phyloP scores from a whole-genome alignment of 2,888 invertebrate species.

The Temnothorax unifasciatus region DNA sequence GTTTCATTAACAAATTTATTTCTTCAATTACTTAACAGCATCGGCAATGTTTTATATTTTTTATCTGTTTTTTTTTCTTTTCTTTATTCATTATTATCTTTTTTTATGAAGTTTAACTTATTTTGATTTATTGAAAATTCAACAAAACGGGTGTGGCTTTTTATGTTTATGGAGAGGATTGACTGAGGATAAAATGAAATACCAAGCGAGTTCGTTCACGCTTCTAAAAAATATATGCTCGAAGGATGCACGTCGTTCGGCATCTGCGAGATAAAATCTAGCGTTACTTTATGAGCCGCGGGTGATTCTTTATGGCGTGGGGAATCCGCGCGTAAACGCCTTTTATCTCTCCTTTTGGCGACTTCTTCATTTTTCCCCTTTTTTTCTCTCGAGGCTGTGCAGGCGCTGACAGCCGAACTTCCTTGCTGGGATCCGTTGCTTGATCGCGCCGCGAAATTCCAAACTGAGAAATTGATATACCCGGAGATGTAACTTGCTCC shows the following conservation, averaged over 20 bases:
- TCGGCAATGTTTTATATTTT: not conserved
- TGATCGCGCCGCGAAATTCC: constrained; percentile 67
- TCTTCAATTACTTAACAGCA: not conserved
- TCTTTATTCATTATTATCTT: not conserved
- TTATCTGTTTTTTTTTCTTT: not conserved
- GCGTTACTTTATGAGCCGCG: constrained; percentile 86
- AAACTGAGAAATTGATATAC: constrained; percentile 71
- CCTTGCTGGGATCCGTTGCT: constrained; percentile 52
- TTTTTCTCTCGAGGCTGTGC: constrained; percentile 57
- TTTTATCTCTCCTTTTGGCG: constrained; percentile 53
- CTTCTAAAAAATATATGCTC: constrained; percentile 79
- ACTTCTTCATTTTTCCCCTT: constrained; percentile 60
- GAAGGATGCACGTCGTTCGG: constrained; percentile 78
- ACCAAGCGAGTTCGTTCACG: constrained; percentile 63
- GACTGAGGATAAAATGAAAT: constrained; percentile 59
- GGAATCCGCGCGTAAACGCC: constrained; percentile 68
- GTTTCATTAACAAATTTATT: constrained; percentile 15
- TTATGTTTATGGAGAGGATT: not conserved
- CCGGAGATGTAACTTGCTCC: constrained; percentile 30
- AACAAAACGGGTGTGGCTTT: not conserved
- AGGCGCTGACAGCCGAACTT: constrained; percentile 77
- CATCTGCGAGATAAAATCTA: constrained; percentile 84
- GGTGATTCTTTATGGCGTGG: constrained; percentile 84
- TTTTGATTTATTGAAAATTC: not conserved
- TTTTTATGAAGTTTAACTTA: not conserved